Conservation (phyloP, 1,140 invertebrate species). For the Diorhabda elongata region DNA sequence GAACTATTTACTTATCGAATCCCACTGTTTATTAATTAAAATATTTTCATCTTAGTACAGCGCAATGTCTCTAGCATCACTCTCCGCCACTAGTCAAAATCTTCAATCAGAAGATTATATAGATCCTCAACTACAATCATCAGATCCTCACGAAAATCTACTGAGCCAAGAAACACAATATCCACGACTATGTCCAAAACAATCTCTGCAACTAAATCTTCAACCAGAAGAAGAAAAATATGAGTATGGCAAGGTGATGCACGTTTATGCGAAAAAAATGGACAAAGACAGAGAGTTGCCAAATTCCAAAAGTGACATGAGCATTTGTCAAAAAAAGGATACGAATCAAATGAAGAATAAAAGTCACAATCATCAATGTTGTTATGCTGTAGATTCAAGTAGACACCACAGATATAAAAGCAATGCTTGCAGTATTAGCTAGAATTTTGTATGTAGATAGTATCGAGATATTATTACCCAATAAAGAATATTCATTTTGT, state of each 20-base stretch:
- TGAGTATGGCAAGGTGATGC: conserved; percentile 36
- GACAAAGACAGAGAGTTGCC: conserved; percentile 27
- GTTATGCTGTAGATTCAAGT: conserved; percentile 31
- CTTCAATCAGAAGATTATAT: conserved; percentile 9
- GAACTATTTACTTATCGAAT: no score
- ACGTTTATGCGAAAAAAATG: conserved; percentile 36
- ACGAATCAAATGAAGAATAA: conserved; percentile 30
- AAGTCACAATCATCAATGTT: conserved; percentile 39
- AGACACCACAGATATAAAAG: conserved; percentile 38
- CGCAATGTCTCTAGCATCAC: background rate
- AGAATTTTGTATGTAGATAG: conserved; percentile 11
- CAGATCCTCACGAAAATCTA: background rate
- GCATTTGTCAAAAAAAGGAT: conserved; percentile 24
- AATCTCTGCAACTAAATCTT: background rate
- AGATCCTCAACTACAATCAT: background rate
- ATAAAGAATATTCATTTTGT: no score
- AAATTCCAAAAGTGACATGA: conserved; percentile 38
- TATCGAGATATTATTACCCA: no score
- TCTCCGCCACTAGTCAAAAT: background rate
- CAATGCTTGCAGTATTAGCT: conserved; percentile 41
- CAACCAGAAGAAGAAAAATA: conserved; percentile 20
- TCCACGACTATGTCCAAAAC: background rate
- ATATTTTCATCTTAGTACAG: background rate
- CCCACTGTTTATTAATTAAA: no score
- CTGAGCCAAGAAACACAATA: background rate